Evolutionary conservation across 2,113 vertebrate genomes (phyloP).

Genomic region (Scophthalmus maximus): DNA sequence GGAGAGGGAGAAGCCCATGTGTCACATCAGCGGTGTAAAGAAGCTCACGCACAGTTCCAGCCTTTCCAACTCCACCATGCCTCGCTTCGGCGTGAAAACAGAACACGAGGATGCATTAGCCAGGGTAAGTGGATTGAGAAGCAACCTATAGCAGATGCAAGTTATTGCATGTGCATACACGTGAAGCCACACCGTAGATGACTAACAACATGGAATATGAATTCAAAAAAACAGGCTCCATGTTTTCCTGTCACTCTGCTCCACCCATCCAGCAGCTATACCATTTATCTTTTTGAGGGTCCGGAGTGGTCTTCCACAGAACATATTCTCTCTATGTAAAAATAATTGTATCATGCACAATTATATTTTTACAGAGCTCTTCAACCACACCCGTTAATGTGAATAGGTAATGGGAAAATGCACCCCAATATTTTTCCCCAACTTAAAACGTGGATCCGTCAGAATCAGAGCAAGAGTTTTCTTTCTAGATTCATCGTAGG

Average conservation of each 20-base stretch:
- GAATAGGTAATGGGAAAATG: too few relatives aligned
- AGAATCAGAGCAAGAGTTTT: not conserved
- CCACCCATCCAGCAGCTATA: not conserved
- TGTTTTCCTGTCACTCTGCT: not conserved
- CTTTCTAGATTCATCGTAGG: not conserved
- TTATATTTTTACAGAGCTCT: not conserved
- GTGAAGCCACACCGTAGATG: not conserved
- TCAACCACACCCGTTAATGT: not conserved
- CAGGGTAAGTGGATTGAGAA: slow-evolving; percentile 76
- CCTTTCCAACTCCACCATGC: slow-evolving; percentile 84
- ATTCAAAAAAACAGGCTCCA: not conserved
- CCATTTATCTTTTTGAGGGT: not conserved
- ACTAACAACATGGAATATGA: too few relatives aligned
- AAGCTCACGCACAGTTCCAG: slow-evolving; percentile 88
- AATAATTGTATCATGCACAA: not conserved
- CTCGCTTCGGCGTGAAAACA: slow-evolving; percentile 91
- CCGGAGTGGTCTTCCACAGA: too few relatives aligned
- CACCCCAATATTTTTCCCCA: not conserved
- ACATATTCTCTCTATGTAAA: not conserved
- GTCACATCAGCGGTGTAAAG: slow-evolving; percentile 92
- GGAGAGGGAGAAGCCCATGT: slow-evolving; percentile 91
- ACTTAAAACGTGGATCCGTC: not conserved
- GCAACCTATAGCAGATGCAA: not conserved
- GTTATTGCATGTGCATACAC: not conserved
- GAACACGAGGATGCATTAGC: slow-evolving; percentile 90